Base-by-base conservation (phyloP, 2,888 invertebrate genomes). In the Tethea ocularis region DNA sequence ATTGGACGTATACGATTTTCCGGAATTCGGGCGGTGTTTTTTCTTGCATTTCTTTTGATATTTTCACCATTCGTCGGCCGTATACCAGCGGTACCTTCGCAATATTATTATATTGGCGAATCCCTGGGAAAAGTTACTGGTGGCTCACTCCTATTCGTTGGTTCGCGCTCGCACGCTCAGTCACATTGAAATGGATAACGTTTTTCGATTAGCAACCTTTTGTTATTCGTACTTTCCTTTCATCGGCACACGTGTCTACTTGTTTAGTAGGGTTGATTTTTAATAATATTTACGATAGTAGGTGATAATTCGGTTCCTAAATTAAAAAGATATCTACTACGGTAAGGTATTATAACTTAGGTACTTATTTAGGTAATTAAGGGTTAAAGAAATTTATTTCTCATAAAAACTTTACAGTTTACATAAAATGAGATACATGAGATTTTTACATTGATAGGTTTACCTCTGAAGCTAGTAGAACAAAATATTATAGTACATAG, bases 11-110 rank as follows among this genome's bases (percentile, higher is more conserved):
- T 61, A 63, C 75, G 83, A 86, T 86, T 85, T 85, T 77, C 77
- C 77, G 69, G 68, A 74, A 75, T 75, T 67, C 67, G 46, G 46
- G 46, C 20, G 46, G 60, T 70, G 78, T 79, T 82, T 80, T 79
- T 86, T 82, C 69, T 71, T 70, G 61, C 68, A 58, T 78, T 83
- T 79, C 75, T 82, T 83, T 76, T 79, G 72, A 78, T 81, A 80
- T 82, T 80, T 82, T 78, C 71, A 69, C 69, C 67, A 69, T 75
- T 77, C 74, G 74, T 57, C 74, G 73, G 70, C 73, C 68, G 66
- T 61, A 20, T n/a, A 7, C 20, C 46, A 6, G 46, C n/a, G 59
- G 66, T 54, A 59, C 67, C 57, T 68, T 68, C 71, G 78, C 67
- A 72, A 83, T 78, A 77, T 81, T 83, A 80, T 83, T 80, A 79